Percentiles rank a stretch among this genome's conserved stretches.
phyloP scores from a whole-genome alignment of 2,797 vertebrate genomes.

The Trematomus bernacchii region DNA sequence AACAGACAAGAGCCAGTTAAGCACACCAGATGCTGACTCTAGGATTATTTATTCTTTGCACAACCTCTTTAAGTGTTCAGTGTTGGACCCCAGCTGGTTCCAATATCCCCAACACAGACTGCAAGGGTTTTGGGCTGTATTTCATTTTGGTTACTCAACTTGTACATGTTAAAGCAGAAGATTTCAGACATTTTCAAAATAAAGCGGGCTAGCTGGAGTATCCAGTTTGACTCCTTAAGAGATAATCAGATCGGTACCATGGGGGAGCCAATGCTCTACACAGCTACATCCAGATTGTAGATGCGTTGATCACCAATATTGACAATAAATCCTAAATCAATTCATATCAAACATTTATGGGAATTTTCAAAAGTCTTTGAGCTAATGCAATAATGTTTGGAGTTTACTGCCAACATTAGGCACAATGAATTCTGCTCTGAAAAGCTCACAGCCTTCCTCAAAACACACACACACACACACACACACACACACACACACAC shows the following conservation, averaged over 20 bases:
- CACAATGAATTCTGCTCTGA: slow-evolving; percentile 41
- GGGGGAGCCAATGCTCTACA: slow-evolving; percentile 10
- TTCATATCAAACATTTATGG: not conserved
- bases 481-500: slow-evolving; percentile 15
- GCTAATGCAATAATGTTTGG: slow-evolving; percentile 14
- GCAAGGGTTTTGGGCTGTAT: slow-evolving; percentile 5
- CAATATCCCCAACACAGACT: not conserved
- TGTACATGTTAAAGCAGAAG: slow-evolving; percentile 16
- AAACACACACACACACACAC: not conserved
- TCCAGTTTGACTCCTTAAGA: slow-evolving; percentile 24
- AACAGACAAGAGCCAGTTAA: slow-evolving; percentile 11
- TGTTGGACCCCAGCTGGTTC: slow-evolving; percentile 22
- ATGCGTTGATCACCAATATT: not conserved
- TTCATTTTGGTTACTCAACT: slow-evolving; percentile 33
- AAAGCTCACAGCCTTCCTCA: slow-evolving; percentile 29
- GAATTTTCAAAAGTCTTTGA: slow-evolving; percentile 28
- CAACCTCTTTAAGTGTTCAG: slow-evolving; percentile 24
- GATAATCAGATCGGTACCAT: slow-evolving; percentile 4
- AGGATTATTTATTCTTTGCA: slow-evolving; percentile 34
- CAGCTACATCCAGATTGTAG: slow-evolving; percentile 1
- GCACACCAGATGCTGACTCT: slow-evolving; percentile 29
- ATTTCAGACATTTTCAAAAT: not conserved
- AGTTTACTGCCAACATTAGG: slow-evolving; percentile 22
- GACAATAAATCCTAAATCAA: not conserved
- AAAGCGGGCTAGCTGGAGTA: slow-evolving; percentile 11